phyloP scores from a whole-genome alignment of 2,113 vertebrate genomes.

The Sialia sialis region DNA sequence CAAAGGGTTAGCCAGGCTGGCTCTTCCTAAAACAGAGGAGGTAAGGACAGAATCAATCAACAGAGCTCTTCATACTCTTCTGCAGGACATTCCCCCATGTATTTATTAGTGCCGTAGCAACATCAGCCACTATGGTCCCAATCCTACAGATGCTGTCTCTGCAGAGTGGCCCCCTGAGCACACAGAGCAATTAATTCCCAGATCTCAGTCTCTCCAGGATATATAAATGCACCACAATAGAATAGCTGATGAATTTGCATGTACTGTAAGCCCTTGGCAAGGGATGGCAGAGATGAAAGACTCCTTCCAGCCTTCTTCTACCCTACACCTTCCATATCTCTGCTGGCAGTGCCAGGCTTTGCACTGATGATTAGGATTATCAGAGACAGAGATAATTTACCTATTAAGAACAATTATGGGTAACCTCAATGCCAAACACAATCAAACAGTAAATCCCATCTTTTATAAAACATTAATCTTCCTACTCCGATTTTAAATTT shows the following conservation, averaged over 20 bases:
- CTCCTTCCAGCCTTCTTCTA: not conserved
- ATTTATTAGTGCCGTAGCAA: not conserved
- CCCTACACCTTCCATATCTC: not conserved
- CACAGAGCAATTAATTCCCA: not conserved
- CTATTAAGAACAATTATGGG: not conserved
- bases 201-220: not conserved
- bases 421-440: not conserved
- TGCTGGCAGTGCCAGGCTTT: constrained; percentile 1
- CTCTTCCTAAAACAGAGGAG: not conserved
- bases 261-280: constrained; percentile 4
- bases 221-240: not conserved
- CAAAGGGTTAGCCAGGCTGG: not conserved
- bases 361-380: not conserved
- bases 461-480: not conserved
- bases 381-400: not conserved
- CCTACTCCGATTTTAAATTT: not conserved
- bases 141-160: not conserved
- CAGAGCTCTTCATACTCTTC: not conserved
- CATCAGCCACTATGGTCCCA: not conserved
- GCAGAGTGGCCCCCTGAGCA: not conserved
- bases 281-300: constrained; percentile 15
- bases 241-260: constrained; percentile 14
- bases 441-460: not conserved
- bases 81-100: not conserved
- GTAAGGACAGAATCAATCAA: not conserved